Evolutionary conservation across 2,888 invertebrate genomes (phyloP), one percentile per base, ranked within the genome.

Genomic region (Macroteleia sp.): DNA sequence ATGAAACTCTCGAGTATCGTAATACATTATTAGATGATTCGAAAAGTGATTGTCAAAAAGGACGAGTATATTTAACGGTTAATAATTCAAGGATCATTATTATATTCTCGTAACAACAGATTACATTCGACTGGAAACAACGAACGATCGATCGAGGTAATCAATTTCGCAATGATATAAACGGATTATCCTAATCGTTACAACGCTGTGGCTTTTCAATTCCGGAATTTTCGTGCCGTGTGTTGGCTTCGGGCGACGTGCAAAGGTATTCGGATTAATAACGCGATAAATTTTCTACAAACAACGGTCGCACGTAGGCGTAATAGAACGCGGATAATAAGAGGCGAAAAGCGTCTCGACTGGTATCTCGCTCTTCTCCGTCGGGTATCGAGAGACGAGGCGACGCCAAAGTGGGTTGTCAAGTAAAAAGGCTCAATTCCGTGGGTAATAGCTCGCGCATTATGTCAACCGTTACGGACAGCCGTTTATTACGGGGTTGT

Each of bases 391-490:
- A 50, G 67, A 20, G 69, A 69, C 50, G 39, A 41, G 25, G 25
- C 41, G 46, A 36, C 70, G 69, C 32, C 34, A 39, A 48, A 56
- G 36, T 52, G 44, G 42, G 56, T 79, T 75, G 81, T 81, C 82
- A 83, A 82, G 82, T 73, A 84, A 86, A 87, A 87, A 85, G 83
- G 81, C 85, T 86, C 85, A 85, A 88, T 88, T 87, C 82, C 71
- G 42, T 78, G 64, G 67, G 85, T 90, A 89, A 90, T 89, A 86
- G 85, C 84, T 85, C 82, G 81, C 85, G 86, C 85, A 90, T 90
- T 90, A 90, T 90, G 90, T 91, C 90, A 90, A 90, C 90, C 88
- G n/a, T n/a, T n/a, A n/a, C n/a, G n/a, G n/a, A n/a, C n/a, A n/a
- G n/a, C n/a, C n/a, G n/a, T n/a, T n/a, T n/a, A n/a, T n/a, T n/a